phyloP scores from a whole-genome alignment of 1,140 invertebrate species.

The Leptopilina boulardi region DNA sequence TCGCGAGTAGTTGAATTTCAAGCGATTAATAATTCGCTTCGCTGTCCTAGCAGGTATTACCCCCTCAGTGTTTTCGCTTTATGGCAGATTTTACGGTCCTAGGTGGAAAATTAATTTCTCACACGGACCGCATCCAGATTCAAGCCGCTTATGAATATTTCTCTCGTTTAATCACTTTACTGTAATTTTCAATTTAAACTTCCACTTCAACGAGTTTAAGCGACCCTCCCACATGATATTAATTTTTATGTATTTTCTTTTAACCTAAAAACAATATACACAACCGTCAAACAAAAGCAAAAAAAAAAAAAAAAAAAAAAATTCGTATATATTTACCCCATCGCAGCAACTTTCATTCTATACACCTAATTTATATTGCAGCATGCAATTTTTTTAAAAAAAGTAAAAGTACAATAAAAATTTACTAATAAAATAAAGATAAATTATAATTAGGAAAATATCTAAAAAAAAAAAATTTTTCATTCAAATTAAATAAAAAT shows the following conservation, averaged over 20 bases:
- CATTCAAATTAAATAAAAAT: no score
- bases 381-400: no score
- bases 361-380: no score
- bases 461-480: no score
- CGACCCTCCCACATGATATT: conserved; percentile 22
- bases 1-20: conserved; percentile 11
- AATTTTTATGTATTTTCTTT: conserved; percentile 5
- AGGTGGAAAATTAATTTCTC: conserved; percentile 54
- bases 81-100: conserved; percentile 55
- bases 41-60: conserved; percentile 38
- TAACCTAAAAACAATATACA: background rate
- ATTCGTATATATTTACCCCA: no score
- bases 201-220: conserved; percentile 4
- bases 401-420: no score
- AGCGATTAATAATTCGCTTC: conserved; percentile 49
- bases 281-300: background rate
- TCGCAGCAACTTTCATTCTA: no score
- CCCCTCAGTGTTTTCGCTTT: conserved; percentile 48
- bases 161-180: conserved; percentile 48
- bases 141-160: conserved; percentile 53
- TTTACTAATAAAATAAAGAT: no score
- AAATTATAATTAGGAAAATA: no score
- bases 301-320: no score
- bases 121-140: conserved; percentile 43
- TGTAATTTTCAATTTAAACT: conserved; percentile 39